phyloP scores from a whole-genome alignment of 2,888 invertebrate species.

The Unio delphinus region DNA sequence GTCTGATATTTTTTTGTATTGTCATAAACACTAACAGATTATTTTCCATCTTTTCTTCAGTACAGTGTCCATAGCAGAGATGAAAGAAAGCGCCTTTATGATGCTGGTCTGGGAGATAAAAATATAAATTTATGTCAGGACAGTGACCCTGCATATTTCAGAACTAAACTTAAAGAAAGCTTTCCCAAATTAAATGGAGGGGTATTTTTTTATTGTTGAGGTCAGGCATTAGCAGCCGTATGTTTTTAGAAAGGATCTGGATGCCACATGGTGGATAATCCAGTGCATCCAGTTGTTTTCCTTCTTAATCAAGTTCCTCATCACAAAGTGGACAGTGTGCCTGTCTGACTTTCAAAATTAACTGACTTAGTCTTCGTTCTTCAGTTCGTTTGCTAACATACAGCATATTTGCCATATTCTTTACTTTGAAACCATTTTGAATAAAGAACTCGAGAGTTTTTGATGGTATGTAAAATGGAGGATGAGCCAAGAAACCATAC shows the following conservation, averaged over 20 bases:
- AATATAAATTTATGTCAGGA: too few species aligned
- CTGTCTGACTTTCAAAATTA: too few species aligned
- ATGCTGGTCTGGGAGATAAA: background rate
- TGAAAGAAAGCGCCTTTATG: background rate
- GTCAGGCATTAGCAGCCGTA: background rate
- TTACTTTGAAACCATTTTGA: background rate
- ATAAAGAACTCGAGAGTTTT: too few species aligned
- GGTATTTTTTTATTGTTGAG: slow-evolving; percentile 9
- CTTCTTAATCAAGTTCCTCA: too few species aligned
- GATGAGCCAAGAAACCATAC: background rate
- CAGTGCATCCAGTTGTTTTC: background rate
- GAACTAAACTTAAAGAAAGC: slow-evolving; percentile 3
- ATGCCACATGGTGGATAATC: slow-evolving; percentile 5
- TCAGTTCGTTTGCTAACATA: background rate
- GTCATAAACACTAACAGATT: too few species aligned
- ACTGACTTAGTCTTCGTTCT: too few species aligned
- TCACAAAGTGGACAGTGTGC: too few species aligned
- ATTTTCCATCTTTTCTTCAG: background rate
- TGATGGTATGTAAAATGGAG: background rate
- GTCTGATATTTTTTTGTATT: too few species aligned
- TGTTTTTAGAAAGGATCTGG: background rate
- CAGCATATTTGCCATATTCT: slow-evolving; percentile 10
- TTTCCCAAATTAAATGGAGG: slow-evolving; percentile 10
- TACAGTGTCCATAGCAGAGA: background rate
- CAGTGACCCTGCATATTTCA: background rate